Evolutionary conservation across 2,797 vertebrate species (phyloP).

Genomic region (Mycteria americana): DNA sequence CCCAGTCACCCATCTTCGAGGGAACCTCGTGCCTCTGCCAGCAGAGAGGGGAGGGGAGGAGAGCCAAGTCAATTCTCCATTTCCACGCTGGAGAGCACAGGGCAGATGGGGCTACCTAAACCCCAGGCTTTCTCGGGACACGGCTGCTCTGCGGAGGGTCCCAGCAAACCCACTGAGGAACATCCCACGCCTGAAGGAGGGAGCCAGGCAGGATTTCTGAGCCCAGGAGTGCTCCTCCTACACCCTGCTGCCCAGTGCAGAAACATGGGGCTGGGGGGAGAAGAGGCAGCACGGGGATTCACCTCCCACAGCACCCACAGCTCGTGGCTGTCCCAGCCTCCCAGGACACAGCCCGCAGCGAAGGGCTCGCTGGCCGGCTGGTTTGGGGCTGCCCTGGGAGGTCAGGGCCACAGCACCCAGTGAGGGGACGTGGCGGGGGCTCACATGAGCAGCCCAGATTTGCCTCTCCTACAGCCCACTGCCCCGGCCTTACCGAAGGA

Average conservation of each 20-base stretch:
- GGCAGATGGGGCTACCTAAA: neutral
- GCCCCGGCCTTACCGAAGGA: rapidly evolving
- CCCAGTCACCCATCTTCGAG: constrained; percentile 91
- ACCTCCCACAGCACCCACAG: rapidly evolving
- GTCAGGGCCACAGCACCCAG: neutral
- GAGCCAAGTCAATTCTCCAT: neutral
- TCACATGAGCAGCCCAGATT: neutral
- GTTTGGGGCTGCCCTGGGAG: neutral
- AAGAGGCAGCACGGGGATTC: neutral
- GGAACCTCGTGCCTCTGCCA: neutral
- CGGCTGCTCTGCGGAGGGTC: neutral
- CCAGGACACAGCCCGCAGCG: rapidly evolving
- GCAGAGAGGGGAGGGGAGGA: neutral
- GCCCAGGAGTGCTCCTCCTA: neutral
- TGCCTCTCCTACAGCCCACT: neutral
- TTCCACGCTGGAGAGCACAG: neutral
- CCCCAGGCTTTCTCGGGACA: neutral
- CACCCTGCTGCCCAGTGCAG: neutral
- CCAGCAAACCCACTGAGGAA: neutral
- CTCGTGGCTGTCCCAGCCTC: rapidly evolving
- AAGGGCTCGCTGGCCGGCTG: rapidly evolving
- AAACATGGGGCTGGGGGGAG: neutral
- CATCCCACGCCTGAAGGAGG: neutral
- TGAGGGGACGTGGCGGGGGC: rapidly evolving
- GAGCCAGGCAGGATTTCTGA: neutral